phyloP scores from a whole-genome alignment of 1,140 invertebrate species.

The Sycobia sp. region DNA sequence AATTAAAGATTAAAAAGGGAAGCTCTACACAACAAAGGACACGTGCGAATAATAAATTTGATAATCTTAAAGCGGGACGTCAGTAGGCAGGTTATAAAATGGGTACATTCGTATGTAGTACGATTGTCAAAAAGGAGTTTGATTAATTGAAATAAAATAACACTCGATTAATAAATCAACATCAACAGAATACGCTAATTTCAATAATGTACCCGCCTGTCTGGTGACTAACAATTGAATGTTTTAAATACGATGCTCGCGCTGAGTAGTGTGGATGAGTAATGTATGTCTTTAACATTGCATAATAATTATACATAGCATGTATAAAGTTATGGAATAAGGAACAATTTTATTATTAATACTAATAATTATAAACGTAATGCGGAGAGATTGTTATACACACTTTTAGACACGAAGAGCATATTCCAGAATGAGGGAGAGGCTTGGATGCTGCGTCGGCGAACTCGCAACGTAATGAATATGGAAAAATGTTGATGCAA shows the following conservation, averaged over 20 bases:
- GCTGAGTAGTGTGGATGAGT: conserved; percentile 53
- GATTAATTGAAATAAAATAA: not conserved
- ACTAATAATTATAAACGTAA: conserved; percentile 55
- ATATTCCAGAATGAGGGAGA: conserved; percentile 41
- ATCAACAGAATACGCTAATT: conserved; percentile 15
- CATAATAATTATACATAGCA: conserved; percentile 63
- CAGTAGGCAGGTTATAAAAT: conserved; percentile 9
- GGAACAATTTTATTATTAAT: conserved; percentile 59
- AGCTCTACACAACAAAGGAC: conserved; percentile 43
- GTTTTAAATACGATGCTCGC: conserved; percentile 46
- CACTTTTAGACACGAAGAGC: conserved; percentile 50
- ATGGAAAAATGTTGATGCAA: conserved; percentile 17
- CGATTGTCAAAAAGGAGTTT: too few relatives aligned
- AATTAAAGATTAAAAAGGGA: conserved; percentile 45
- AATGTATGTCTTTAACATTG: conserved; percentile 57
- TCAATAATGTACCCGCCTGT: conserved; percentile 24
- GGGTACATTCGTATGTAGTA: too few relatives aligned
- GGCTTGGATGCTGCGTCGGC: conserved; percentile 26
- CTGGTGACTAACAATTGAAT: conserved; percentile 20
- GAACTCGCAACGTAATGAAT: conserved; percentile 26
- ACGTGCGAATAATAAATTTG: conserved; percentile 34
- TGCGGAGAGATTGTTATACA: conserved; percentile 52
- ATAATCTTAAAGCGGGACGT: conserved; percentile 5
- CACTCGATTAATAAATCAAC: not conserved
- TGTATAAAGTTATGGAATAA: conserved; percentile 61